Evolutionary conservation across 2,888 invertebrate species (phyloP), one percentile per base, ranked within the genome.

Genomic region (Liopterus haemorrhoidalis): DNA sequence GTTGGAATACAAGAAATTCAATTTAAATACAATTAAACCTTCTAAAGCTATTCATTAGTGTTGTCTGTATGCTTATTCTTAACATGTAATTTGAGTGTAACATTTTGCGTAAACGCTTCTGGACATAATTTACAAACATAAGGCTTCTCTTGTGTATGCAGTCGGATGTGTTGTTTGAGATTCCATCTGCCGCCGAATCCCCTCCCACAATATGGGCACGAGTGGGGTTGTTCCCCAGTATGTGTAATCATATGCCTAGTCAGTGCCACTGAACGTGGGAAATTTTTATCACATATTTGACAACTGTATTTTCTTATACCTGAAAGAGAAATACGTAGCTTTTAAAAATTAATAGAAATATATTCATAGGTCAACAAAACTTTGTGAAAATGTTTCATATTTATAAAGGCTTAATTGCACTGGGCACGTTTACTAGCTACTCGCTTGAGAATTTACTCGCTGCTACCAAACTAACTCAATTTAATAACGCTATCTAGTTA

Each of bases 81-180:
- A 4, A 36, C n/a, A 15, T 36, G 36, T 19, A 9, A 14, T 36
- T 36, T 36, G 5, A 36, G 22, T 6, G 15, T 20, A 21, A 36
- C 22, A 20, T 36, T 36, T 12, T 36, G 36, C 21, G 18, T 36
- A 11, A 12, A 36, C 21, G 6, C 21, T 11, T 16, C 22, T n/a
- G 11, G 11, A 12, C 36, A 36, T n/a, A 36, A n/a, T 12, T 16
- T 9, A 11, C 36, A 36, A 3, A 14, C 21, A 15, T 36, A 36
- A 21, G 36, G 36, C 15, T 36, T 36, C 9, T 20, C 20, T 9
- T 36, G 19, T n/a, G 36, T 36, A 11, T 36, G 36, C 12, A 36
- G 21, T 8, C 36, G 36, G 19, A 18, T 20, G 20, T 36, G 36
- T 36, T 36, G 36, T 6, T 36, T 16, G 4, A 19, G 15, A 21